Evolutionary conservation across 1,140 invertebrate species (phyloP).

Genomic region (Scaptomyza hsui): DNA sequence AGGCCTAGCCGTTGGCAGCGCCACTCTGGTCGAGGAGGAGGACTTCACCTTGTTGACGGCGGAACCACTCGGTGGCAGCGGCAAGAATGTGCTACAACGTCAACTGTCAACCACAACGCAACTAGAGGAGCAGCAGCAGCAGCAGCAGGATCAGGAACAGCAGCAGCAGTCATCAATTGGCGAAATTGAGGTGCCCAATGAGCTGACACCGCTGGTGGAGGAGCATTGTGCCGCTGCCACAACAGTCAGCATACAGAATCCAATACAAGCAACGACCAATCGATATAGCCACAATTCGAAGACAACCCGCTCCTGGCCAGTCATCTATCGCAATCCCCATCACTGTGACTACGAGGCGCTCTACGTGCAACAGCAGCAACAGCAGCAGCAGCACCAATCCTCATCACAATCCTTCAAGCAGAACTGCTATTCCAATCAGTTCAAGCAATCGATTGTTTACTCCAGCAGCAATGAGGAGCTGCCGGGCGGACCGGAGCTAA

Average conservation of each 20-base stretch:
- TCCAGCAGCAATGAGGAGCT: conserved; percentile 80
- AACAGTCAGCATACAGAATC: conserved; percentile 2
- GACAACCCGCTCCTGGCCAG: conserved; percentile 83
- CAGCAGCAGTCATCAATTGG: conserved; percentile 5
- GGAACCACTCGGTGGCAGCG: conserved; percentile 55
- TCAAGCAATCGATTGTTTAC: conserved; percentile 80
- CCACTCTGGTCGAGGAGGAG: conserved; percentile 81
- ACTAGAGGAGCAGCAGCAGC: conserved; percentile 48
- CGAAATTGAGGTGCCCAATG: conserved; percentile 58
- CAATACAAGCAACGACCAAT: conserved; percentile 43
- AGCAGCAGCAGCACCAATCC: conserved; percentile 21
- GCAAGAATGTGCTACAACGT: conserved; percentile 73
- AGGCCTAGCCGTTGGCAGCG: conserved; percentile 53
- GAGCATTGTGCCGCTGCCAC: conserved; percentile 51
- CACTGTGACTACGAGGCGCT: conserved; percentile 83
- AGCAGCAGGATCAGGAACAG: conserved; percentile 31
- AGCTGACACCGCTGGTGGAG: conserved; percentile 67
- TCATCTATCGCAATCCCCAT: conserved; percentile 82
- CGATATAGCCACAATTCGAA: conserved; percentile 80
- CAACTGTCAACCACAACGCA: conserved; percentile 66
- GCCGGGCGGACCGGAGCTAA: conserved; percentile 42
- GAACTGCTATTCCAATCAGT: conserved; percentile 82
- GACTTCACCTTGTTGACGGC: conserved; percentile 73
- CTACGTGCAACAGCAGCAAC: conserved; percentile 72
- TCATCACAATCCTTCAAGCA: conserved; percentile 68